phyloP scores from a whole-genome alignment of 2,888 invertebrate species.

The Operophtera brumata region DNA sequence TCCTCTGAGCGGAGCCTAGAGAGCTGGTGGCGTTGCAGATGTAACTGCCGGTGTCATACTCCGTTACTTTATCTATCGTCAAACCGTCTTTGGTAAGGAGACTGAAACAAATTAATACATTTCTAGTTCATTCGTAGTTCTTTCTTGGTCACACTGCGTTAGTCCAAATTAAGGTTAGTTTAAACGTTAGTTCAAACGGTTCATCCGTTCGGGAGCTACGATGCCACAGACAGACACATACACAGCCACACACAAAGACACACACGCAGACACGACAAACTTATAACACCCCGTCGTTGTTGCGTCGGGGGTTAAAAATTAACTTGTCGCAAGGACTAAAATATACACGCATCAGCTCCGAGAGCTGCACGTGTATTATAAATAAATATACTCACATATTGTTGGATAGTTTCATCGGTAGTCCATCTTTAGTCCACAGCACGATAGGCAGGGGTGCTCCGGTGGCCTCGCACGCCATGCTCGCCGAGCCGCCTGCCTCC shows the following conservation, averaged over 20 bases:
- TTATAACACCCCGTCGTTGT: too few species aligned
- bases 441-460: slow-evolving; percentile 67
- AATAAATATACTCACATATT: slow-evolving; percentile 56
- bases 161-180: too few species aligned
- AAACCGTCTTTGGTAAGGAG: slow-evolving; percentile 46
- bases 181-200: too few species aligned
- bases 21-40: slow-evolving; percentile 63
- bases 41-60: slow-evolving; percentile 61
- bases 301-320: too few species aligned
- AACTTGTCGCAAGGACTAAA: too few species aligned
- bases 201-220: too few species aligned
- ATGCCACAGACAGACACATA: too few species aligned
- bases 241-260: too few species aligned
- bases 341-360: too few species aligned
- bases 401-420: slow-evolving; percentile 53
- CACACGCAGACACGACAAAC: too few species aligned
- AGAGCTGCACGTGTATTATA: neutral
- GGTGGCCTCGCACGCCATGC: slow-evolving; percentile 56
- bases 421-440: slow-evolving; percentile 67
- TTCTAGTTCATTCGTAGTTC: neutral
- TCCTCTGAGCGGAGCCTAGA: slow-evolving; percentile 60
- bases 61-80: slow-evolving; percentile 49
- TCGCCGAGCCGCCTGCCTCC: slow-evolving; percentile 44
- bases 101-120: slow-evolving; percentile 40
- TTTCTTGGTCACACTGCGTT: too few species aligned